Evolutionary conservation across 2,888 invertebrate genomes (phyloP), one percentile per base, ranked within the genome.

Genomic region (Baronia brevicornis): DNA sequence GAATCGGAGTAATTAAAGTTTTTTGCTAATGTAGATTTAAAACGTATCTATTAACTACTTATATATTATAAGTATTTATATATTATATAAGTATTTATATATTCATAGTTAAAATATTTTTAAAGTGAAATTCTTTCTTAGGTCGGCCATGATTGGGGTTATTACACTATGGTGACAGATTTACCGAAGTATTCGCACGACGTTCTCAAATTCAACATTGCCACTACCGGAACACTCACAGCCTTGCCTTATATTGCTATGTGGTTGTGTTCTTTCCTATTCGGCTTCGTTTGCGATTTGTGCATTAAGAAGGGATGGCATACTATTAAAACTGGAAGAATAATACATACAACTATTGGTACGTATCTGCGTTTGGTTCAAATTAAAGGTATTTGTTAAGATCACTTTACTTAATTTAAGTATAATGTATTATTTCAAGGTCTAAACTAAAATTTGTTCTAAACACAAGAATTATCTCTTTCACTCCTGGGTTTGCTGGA

Each of bases 111-210:
- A 2, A 8, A n/a, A 14, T 33, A 33, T 29, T 38, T 15, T 38
- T 21, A n/a, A n/a, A n/a, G n/a, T n/a, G n/a, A n/a, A n/a, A n/a
- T n/a, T n/a, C n/a, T n/a, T 17, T 49, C 46, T 1, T 51, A 82
- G 82, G 79, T 82, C 14, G 82, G 82, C 3, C 82, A 82, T 48
- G 82, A 90, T 53, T 91, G 90, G 89, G 90, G 90, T 1, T 89
- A 90, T 62, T 90, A 89, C 57, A 90, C 89, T 9, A 88, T 91
- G 87, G 87, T 90, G 17, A 88, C 90, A n/a, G 90, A 90, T 51
- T 73, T 91, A 6, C 90, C 91, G 0, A 89, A 88, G 39, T 91
- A 90, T 61, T 88, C 90, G 51, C 86, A 85, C 39, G 88, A 89
- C 42, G 87, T 90, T 0, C 66, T 91, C 23, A 86, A 88, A 49